These are phyloP conservation scores for Girardinus metallicus DNA, from an alignment of 2,797 vertebrate genomes.

Conservation along the genomic window DNA sequence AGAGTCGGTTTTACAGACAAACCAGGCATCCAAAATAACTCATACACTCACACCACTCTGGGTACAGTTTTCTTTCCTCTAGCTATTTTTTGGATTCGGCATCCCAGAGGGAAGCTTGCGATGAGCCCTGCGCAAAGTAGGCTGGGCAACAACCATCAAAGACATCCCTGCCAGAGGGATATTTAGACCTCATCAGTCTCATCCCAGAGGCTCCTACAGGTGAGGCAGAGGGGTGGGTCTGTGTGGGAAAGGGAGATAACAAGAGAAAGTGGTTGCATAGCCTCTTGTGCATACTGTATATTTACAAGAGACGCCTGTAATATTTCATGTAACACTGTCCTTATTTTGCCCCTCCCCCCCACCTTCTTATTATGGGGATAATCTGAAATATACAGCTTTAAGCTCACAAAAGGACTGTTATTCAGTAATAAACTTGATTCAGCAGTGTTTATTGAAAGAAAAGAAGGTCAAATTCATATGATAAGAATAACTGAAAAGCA, in stretches of 20 bases:
- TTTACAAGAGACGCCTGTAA: conserved; percentile 50
- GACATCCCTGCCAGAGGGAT: conserved; percentile 57
- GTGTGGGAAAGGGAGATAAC: conserved; percentile 31
- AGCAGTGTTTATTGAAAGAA: conserved; percentile 13
- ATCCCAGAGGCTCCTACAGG: conserved; percentile 50
- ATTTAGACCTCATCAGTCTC: conserved; percentile 64
- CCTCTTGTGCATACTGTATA: neutral
- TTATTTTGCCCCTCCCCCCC: conserved; percentile 7
- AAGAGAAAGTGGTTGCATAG: conserved; percentile 18
- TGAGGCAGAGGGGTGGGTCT: conserved; percentile 41
- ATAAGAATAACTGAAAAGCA: conserved; percentile 62
- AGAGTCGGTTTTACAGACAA: conserved; percentile 32
- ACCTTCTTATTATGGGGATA: neutral
- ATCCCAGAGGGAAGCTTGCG: conserved; percentile 53
- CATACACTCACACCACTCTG: conserved; percentile 20
- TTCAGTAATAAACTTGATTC: conserved; percentile 36
- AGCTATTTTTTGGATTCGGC: conserved; percentile 63
- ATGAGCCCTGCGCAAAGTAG: conserved; percentile 65
- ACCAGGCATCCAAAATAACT: conserved; percentile 31
- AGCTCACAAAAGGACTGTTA: conserved; percentile 35
- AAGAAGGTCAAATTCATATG: conserved; percentile 42
- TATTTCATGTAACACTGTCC: conserved; percentile 52
- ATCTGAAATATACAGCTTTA: conserved; percentile 44
- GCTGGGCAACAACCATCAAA: conserved; percentile 68
- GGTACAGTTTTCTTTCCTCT: conserved; percentile 41